Conservation (phyloP, 2,888 invertebrate species). For the Ypsolopha scabrella region DNA sequence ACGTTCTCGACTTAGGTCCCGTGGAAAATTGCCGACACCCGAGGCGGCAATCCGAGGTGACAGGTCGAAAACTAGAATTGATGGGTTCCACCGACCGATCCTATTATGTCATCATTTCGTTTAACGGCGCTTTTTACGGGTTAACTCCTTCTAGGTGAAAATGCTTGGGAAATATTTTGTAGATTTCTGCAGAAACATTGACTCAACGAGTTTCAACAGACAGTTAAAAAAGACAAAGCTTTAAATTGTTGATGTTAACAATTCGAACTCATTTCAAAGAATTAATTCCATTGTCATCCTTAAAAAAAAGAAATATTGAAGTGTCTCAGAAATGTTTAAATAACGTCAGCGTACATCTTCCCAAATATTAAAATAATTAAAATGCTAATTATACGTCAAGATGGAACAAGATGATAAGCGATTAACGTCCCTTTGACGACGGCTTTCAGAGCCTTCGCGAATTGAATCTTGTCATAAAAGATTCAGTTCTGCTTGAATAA, state of each 20-base stretch:
- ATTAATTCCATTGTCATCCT: too few relatives aligned
- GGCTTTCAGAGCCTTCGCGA: background rate
- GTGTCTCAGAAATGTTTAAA: constrained; percentile 2
- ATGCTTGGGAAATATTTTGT: too few relatives aligned
- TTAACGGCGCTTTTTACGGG: too few relatives aligned
- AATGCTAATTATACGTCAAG: constrained; percentile 52
- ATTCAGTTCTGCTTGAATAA: background rate
- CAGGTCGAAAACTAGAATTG: background rate
- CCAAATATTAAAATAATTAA: constrained; percentile 37
- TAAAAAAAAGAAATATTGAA: too few relatives aligned
- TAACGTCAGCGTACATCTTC: constrained; percentile 16
- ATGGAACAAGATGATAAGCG: constrained; percentile 41
- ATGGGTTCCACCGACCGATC: background rate
- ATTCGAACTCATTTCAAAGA: too few relatives aligned
- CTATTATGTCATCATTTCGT: background rate
- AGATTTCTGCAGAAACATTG: too few relatives aligned
- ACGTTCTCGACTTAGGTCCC: background rate
- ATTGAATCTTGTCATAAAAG: constrained; percentile 1
- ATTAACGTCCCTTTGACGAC: constrained; percentile 15
- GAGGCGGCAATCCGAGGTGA: background rate
- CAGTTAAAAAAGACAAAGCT: too few relatives aligned
- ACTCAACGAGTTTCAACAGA: too few relatives aligned
- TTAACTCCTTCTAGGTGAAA: too few relatives aligned
- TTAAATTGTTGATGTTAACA: too few relatives aligned
- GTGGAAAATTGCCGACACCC: background rate